These are phyloP conservation scores for Macropodus opercularis DNA, from an alignment of 2,797 vertebrate genomes.

Conservation along the genomic window DNA sequence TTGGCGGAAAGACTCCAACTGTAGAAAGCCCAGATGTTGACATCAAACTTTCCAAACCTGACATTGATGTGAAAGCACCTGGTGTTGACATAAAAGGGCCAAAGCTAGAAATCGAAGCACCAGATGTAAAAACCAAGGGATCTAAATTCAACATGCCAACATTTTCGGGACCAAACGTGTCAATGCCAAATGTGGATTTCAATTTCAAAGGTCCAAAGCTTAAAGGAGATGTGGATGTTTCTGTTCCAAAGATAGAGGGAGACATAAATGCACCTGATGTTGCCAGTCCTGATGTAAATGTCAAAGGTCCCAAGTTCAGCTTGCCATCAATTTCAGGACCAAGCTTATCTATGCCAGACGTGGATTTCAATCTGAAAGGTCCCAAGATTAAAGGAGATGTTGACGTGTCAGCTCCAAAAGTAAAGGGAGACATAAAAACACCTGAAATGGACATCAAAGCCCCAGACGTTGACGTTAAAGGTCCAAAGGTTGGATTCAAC, in stretches of 20 bases:
- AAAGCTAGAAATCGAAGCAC: constrained; percentile 22
- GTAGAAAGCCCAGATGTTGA: constrained; percentile 20
- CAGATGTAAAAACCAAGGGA: constrained; percentile 56
- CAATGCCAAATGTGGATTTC: not conserved
- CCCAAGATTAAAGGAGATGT: not conserved
- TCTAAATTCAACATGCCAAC: constrained; percentile 19
- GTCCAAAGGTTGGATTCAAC: too few species aligned
- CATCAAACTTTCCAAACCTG: not conserved
- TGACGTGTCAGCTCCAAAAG: constrained; percentile 26
- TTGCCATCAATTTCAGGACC: too few species aligned
- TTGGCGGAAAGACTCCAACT: constrained; percentile 26
- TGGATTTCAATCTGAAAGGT: not conserved
- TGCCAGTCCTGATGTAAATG: too few species aligned
- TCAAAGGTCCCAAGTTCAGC: too few species aligned
- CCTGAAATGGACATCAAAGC: constrained; percentile 4
- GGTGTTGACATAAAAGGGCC: too few species aligned
- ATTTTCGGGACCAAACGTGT: constrained; percentile 9
- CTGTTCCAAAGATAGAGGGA: constrained; percentile 7
- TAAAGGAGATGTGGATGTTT: not conserved
- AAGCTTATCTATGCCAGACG: too few species aligned
- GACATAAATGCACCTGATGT: constrained; percentile 11
- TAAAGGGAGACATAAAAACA: not conserved
- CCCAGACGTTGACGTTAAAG: too few species aligned
- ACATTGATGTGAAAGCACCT: constrained; percentile 25
- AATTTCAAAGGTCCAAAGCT: constrained; percentile 1